Base-by-base conservation (phyloP, 2,113 vertebrate genomes). In the Mustela lutreola region DNA sequence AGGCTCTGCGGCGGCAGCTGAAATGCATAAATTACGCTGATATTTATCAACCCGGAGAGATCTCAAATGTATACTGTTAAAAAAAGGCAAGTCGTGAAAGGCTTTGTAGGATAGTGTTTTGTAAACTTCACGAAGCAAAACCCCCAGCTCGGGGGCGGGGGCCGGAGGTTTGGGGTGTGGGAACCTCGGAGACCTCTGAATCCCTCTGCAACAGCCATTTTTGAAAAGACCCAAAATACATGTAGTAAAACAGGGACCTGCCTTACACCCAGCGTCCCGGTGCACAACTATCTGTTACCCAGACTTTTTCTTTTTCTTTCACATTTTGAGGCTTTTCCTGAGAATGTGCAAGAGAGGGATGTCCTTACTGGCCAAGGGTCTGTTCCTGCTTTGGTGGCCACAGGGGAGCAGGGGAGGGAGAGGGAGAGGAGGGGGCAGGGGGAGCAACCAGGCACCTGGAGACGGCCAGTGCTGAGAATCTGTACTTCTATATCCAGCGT, bases 1-100 rank as follows among this genome's bases (percentile, higher is more conserved):
- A 16, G 39, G 65, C 2, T 14, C 16, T 7, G 78, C 42, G 6
- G 42, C 36, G 2, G 3, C 76, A 36, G 12, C 36, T 19, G n/a
- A 8, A 65, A 7, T 1, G 5, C 1, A 7, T 7, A 4, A 24
- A 58, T 18, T 21, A 2, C 7, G 21, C 16, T 0, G 0, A 2
- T 39, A 14, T 19, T 45, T 45, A 19, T 31, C 48, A 48, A 16
- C 21, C 26, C 0, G 31, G 50, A 36, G 0, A 7, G 48, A 36
- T 5, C 94, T 76, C 67, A 48, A 3, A 62, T 11, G 53, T 26
- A 19, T 1, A 19, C 22, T 19, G 0, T 12, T 26, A 1, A 45
- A 11, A 58, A 36, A 91, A 62, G 60, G 24, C 81, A 62, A 58
- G n/a, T 16, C 33, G n/a, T n/a, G 11, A 5, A 24, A 50, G 1